A percentile compares a stretch with the other conserved stretches of the same genome.
Evolutionary conservation across 2,888 invertebrate species (phyloP).

Genomic region (Drosophila merina): DNA sequence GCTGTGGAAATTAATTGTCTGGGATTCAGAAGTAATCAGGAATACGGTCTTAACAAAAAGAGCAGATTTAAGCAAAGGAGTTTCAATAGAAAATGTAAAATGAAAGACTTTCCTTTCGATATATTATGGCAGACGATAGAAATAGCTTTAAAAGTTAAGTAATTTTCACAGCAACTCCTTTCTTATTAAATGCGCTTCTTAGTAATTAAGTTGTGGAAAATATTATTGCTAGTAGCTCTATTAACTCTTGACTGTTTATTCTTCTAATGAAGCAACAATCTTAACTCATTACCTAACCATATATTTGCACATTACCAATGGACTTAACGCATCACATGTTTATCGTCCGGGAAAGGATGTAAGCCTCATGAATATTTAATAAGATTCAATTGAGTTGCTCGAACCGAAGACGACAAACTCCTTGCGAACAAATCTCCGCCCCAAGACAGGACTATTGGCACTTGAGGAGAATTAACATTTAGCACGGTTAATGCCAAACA

Average conservation of each 20-base stretch:
- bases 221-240: neutral
- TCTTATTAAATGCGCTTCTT: neutral
- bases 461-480: constrained; percentile 74
- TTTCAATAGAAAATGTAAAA: neutral
- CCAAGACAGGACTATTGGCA: constrained; percentile 53
- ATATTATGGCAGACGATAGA: neutral
- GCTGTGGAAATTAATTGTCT: constrained; percentile 32
- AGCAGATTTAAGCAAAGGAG: neutral
- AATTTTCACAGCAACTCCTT: neutral
- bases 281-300: constrained; percentile 6
- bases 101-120: neutral
- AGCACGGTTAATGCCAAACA: constrained; percentile 72
- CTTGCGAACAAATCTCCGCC: constrained; percentile 15
- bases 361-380: constrained; percentile 66
- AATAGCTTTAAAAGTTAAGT: neutral
- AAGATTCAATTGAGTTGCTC: constrained; percentile 56
- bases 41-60: neutral
- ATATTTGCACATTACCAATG: constrained; percentile 60
- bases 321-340: constrained; percentile 56
- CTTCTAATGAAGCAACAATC: neutral
- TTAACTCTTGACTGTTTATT: neutral
- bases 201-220: neutral
- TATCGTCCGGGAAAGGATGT: constrained; percentile 45
- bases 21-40: neutral
- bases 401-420: constrained; percentile 36